Conservation (phyloP, 2,888 invertebrate species). For the Lampropteryx suffumata region DNA sequence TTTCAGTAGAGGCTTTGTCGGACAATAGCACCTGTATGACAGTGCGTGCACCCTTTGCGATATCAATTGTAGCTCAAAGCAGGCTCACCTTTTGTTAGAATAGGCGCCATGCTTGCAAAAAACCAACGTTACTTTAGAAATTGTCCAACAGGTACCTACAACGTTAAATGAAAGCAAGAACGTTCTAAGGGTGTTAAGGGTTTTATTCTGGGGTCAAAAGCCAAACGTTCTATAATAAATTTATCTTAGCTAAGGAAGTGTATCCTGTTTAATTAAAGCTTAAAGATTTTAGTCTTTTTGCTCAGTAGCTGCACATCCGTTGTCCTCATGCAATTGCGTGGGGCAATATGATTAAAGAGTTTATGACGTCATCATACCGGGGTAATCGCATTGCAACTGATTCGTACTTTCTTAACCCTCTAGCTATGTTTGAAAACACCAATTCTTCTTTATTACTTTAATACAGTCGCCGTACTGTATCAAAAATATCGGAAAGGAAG, state of each 20-base stretch:
- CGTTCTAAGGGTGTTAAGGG: too few species aligned
- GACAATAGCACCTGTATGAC: conserved; percentile 2
- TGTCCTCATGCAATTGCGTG: conserved; percentile 64
- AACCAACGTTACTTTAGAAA: too few species aligned
- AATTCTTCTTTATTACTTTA: too few species aligned
- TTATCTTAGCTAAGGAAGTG: conserved; percentile 14
- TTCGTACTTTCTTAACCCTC: conserved; percentile 21
- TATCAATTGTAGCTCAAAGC: background rate
- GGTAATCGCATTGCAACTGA: conserved; percentile 39
- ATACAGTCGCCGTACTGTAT: too few species aligned
- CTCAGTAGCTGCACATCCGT: conserved; percentile 66
- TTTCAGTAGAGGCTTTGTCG: background rate
- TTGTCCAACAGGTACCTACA: too few species aligned
- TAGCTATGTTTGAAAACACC: too few species aligned
- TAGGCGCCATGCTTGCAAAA: conserved; percentile 12
- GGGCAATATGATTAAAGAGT: conserved; percentile 68
- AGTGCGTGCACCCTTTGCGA: background rate
- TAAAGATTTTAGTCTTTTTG: conserved; percentile 42
- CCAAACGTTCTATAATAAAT: conserved; percentile 4
- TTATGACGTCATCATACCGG: conserved; percentile 46
- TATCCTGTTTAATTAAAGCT: conserved; percentile 34
- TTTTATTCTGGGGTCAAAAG: background rate
- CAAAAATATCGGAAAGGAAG: too few species aligned
- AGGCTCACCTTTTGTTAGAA: conserved; percentile 1
- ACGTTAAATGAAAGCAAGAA: too few species aligned